Evolutionary conservation across 2,113 vertebrate genomes (phyloP).

Genomic region (Pholis gunnellus): DNA sequence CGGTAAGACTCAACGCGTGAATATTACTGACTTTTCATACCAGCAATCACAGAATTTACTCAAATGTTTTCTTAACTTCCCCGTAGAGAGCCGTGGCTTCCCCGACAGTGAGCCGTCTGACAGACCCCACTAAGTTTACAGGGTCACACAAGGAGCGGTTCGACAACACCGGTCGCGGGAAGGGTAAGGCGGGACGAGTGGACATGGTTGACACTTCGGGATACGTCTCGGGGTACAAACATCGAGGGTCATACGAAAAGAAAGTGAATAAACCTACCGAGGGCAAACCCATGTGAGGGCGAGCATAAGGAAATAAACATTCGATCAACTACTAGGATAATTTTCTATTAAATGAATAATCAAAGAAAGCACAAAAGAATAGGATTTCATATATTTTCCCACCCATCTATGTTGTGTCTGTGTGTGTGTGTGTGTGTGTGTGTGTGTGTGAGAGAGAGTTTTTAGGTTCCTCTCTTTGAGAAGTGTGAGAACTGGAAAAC

Average conservation of each 20-base stretch:
- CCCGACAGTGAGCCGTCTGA: slow-evolving; percentile 94
- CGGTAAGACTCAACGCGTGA: slow-evolving; percentile 80
- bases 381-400: slow-evolving; percentile 75
- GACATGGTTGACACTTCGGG: slow-evolving; percentile 93
- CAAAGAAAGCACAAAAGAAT: slow-evolving; percentile 80
- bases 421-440: slow-evolving; percentile 29
- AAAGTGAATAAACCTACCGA: slow-evolving; percentile 87
- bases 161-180: slow-evolving; percentile 91
- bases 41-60: neutral
- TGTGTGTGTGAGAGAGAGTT: slow-evolving; percentile 43
- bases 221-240: slow-evolving; percentile 97
- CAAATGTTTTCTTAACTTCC: neutral
- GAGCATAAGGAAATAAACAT: slow-evolving; percentile 63
- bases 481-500: slow-evolving; percentile 86
- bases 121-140: slow-evolving; percentile 94
- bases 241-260: slow-evolving; percentile 94
- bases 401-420: slow-evolving; percentile 56
- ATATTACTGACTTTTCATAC: neutral
- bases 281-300: slow-evolving; percentile 78
- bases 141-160: slow-evolving; percentile 98
- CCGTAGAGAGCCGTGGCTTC: slow-evolving; percentile 92
- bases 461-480: slow-evolving; percentile 75
- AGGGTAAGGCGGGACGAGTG: slow-evolving; percentile 94
- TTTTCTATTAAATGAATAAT: slow-evolving; percentile 73
- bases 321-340: slow-evolving; percentile 60